Evolutionary conservation across 2,797 vertebrate species (phyloP), one percentile per base, ranked within the genome.

Genomic region (Ptychadena robeensis): DNA sequence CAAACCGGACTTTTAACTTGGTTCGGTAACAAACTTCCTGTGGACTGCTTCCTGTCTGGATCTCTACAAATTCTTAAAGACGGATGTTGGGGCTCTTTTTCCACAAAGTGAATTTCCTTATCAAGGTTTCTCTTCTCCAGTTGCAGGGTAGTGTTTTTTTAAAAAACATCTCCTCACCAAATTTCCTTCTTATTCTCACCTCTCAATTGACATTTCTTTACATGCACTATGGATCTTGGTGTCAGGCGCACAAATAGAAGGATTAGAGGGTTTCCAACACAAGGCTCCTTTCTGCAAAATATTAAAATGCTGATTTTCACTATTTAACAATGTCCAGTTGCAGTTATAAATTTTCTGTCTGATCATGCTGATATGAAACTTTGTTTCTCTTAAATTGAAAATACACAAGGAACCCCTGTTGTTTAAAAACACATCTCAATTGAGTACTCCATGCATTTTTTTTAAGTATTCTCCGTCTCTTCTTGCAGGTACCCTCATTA

Each of bases 111-210:
- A 38, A 70, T 70, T 70, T 70, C 22, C 9, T 32, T 37, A 70
- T 70, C 34, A 70, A 38, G 34, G 38, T 37, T 70, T 70, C 68
- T 69, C 34, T 14, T 69, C 31, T 69, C 31, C 66, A 69, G 34
- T 69, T 69, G 34, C 11, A 69, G 34, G 67, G 67, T 69, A 69
- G 35, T 8, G 34, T 37, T 35, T 69, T 38, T 69, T n/a, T n/a
- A n/a, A n/a, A n/a, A n/a, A 40, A 69, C 67, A 69, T 31, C 30
- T 34, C 12, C 30, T 67, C 65, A 67, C 9, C 8, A 8, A 28
- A 4, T 38, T 38, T 67, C 65, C 67, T 69, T 69, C 67, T 69
- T 34, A n/a, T 69, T 69, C 31, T 69, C 67, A 69, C 67, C 67
- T 69, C 67, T 69, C 67, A 69, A 69, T 15, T 38, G 32, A 2